These are phyloP conservation scores for Drosophila bocqueti DNA, from an alignment of 1,140 invertebrate genomes.

Conservation along the genomic window DNA sequence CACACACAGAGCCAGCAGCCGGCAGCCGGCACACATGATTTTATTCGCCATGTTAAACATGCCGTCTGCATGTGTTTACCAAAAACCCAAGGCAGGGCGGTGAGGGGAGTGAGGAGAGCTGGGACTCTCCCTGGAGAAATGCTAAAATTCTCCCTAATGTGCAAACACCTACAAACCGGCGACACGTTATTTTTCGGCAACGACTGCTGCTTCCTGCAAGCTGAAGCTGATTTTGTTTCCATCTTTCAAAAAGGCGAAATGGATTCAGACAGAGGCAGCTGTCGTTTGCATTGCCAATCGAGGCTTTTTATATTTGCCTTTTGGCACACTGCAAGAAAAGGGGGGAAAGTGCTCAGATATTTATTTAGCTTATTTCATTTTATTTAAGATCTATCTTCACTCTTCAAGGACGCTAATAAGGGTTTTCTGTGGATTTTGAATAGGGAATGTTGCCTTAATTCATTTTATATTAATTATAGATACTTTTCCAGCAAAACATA, in stretches of 20 bases:
- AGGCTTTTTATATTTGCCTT: slow-evolving; percentile 15
- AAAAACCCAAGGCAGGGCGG: neutral
- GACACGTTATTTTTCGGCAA: slow-evolving; percentile 54
- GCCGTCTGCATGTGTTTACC: slow-evolving; percentile 76
- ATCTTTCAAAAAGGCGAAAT: slow-evolving; percentile 36
- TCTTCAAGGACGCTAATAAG: neutral
- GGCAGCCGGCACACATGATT: slow-evolving; percentile 46
- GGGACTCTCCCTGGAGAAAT: slow-evolving; percentile 19
- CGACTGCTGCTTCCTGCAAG: slow-evolving; percentile 37
- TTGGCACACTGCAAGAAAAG: neutral
- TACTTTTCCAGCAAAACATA: neutral
- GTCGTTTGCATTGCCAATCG: slow-evolving; percentile 38
- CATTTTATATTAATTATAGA: neutral
- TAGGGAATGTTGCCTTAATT: neutral
- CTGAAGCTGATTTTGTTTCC: slow-evolving; percentile 64
- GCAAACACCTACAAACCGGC: slow-evolving; percentile 23
- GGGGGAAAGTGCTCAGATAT: too few species aligned
- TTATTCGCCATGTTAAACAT: slow-evolving; percentile 79
- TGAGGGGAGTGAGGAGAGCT: neutral
- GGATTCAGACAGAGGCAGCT: slow-evolving; percentile 36
- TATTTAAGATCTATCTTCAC: neutral
- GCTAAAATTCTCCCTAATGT: slow-evolving; percentile 69
- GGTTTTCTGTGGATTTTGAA: neutral
- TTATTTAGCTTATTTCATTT: too few species aligned
- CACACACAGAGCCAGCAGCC: slow-evolving; percentile 30